Evolutionary conservation across 2,888 invertebrate genomes (phyloP).

Genomic region (Bruchidius siliquastri): DNA sequence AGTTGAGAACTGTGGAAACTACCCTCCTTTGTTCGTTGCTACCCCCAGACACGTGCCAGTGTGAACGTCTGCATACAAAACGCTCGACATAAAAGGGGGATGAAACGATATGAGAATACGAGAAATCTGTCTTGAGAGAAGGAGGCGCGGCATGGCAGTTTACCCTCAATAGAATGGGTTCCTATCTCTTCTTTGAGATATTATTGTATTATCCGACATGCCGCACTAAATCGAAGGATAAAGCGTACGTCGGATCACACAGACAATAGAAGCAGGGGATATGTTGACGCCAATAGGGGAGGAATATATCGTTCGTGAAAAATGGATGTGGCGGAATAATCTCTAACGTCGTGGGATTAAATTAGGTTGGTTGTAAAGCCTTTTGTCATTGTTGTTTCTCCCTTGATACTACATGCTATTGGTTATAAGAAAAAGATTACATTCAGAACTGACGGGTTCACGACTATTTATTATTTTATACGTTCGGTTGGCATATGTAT

Average conservation of each 20-base stretch:
- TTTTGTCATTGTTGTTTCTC: neutral
- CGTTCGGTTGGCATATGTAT: too few species aligned
- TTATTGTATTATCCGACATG: conserved; percentile 25
- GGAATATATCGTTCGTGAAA: neutral
- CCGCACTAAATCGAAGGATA: conserved; percentile 20
- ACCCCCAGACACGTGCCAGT: neutral
- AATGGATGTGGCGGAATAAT: neutral
- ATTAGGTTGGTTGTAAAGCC: neutral
- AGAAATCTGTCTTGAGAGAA: neutral
- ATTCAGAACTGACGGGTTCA: too few species aligned
- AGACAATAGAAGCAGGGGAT: neutral
- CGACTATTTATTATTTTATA: too few species aligned
- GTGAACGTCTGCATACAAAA: neutral
- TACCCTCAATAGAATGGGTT: neutral
- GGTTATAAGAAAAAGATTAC: neutral
- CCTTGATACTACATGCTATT: neutral
- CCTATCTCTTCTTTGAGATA: conserved; percentile 16
- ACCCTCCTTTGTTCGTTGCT: neutral
- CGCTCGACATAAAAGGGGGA: neutral
- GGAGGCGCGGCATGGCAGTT: neutral
- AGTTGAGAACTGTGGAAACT: neutral
- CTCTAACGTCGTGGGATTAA: neutral
- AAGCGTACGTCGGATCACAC: neutral
- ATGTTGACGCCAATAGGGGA: neutral
- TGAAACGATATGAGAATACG: neutral